phyloP scores from a whole-genome alignment of 1,140 invertebrate genomes.

The Drosophila athabasca region DNA sequence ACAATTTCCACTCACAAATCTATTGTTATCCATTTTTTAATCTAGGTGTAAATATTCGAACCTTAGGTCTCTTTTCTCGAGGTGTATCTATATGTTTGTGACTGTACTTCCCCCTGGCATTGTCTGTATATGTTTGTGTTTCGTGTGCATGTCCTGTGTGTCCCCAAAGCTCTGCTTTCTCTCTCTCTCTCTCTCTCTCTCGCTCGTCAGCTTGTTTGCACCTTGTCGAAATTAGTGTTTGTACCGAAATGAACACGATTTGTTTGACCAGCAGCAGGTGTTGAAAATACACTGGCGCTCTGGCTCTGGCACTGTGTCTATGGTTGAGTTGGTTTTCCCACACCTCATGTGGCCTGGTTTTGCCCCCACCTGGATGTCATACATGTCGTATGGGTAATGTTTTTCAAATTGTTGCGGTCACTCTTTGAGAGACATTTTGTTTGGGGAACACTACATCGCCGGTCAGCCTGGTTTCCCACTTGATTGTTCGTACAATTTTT shows the following conservation, averaged over 20 bases:
- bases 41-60: too few species aligned
- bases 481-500: slow-evolving; percentile 38
- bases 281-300: slow-evolving; percentile 71
- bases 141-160: slow-evolving; percentile 36
- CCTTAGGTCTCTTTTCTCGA: background rate
- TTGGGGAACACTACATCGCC: slow-evolving; percentile 24
- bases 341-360: slow-evolving; percentile 22
- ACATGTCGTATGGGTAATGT: slow-evolving; percentile 76
- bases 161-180: slow-evolving; percentile 21
- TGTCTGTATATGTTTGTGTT: slow-evolving; percentile 42
- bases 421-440: slow-evolving; percentile 51
- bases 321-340: slow-evolving; percentile 40
- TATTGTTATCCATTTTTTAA: too few species aligned
- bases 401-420: slow-evolving; percentile 76
- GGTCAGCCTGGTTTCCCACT: slow-evolving; percentile 28
- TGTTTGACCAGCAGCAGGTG: slow-evolving; percentile 80
- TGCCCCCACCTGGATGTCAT: slow-evolving; percentile 29
- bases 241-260: slow-evolving; percentile 80
- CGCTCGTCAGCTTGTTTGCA: slow-evolving; percentile 76
- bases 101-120: slow-evolving; percentile 19
- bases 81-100: slow-evolving; percentile 40
- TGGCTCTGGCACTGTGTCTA: slow-evolving; percentile 6
- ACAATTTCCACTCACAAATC: too few species aligned
- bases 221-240: slow-evolving; percentile 82
- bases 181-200: background rate